These are phyloP conservation scores for Liopterus haemorrhoidalis DNA, from an alignment of 2,888 invertebrate genomes.

Conservation along the genomic window DNA sequence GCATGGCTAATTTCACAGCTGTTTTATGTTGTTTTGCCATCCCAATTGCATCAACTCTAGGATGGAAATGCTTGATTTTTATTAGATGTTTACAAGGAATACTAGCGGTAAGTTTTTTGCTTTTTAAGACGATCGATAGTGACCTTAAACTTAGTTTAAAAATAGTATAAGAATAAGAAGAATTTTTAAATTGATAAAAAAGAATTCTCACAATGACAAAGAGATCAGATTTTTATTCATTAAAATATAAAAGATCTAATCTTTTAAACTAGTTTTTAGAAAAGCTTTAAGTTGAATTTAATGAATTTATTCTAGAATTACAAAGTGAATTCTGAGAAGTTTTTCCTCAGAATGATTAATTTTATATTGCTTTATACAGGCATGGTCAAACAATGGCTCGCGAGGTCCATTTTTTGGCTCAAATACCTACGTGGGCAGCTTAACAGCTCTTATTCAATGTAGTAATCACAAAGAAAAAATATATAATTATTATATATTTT, in stretches of 20 bases:
- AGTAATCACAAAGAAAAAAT: no score
- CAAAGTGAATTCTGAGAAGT: no score
- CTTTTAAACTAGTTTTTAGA: constrained; percentile 4
- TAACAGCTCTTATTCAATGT: no score
- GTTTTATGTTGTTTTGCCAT: constrained; percentile 60
- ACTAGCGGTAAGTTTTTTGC: constrained; percentile 52
- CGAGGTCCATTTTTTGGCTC: no score
- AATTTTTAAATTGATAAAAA: neutral
- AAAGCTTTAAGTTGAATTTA: no score
- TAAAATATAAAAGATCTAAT: neutral
- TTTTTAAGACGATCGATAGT: neutral
- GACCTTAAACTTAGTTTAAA: neutral
- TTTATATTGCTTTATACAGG: no score
- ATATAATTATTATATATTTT: no score
- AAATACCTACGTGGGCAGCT: no score
- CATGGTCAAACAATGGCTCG: no score
- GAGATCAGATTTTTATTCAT: constrained; percentile 2
- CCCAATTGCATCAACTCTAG: constrained; percentile 57
- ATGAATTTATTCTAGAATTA: no score
- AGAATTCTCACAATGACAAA: no score
- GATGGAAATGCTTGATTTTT: constrained; percentile 52
- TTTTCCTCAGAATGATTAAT: no score
- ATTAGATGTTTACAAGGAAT: constrained; percentile 64
- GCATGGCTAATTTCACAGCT: constrained; percentile 58
- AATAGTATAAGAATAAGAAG: neutral